Conservation (phyloP, 2,888 invertebrate genomes). For the Dorcus parallelipipedus region DNA sequence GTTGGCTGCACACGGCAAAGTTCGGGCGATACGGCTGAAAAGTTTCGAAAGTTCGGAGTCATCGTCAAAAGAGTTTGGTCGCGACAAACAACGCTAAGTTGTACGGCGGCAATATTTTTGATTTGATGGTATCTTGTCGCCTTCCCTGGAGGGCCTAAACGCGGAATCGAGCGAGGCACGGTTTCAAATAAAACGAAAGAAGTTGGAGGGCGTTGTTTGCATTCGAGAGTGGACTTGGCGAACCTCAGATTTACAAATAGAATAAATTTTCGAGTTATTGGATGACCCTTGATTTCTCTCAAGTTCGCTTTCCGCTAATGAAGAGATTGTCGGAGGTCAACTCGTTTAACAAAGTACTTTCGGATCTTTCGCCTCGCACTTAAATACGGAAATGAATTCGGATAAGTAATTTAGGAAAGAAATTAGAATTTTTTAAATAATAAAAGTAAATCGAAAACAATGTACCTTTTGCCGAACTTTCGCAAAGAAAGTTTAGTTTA, state of each 20-base stretch:
- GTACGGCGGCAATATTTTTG: conserved; percentile 23
- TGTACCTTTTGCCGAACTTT: background rate
- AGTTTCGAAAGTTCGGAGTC: conserved; percentile 7
- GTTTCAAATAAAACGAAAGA: conserved; percentile 19
- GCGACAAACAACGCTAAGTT: conserved; percentile 14
- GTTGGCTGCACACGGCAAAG: background rate
- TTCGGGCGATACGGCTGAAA: background rate
- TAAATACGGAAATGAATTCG: too few species aligned
- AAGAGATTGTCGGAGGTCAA: background rate
- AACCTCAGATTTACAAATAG: conserved; percentile 28
- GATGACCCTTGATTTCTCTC: background rate
- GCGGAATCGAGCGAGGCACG: conserved; percentile 23
- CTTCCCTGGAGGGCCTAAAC: conserved; percentile 23
- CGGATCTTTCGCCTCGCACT: too few species aligned
- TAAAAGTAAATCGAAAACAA: too few species aligned
- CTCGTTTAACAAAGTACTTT: too few species aligned
- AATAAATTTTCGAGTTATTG: conserved; percentile 26
- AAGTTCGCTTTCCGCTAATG: background rate
- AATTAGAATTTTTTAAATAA: too few species aligned
- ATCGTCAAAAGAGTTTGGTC: conserved; percentile 13
- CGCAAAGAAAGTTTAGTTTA: background rate
- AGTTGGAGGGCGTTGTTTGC: conserved; percentile 27
- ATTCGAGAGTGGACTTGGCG: conserved; percentile 28
- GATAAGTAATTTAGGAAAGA: too few species aligned
- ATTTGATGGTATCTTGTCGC: conserved; percentile 27